Evolutionary conservation across 2,113 vertebrate genomes (phyloP).

Genomic region (Pycnonotus jocosus): DNA sequence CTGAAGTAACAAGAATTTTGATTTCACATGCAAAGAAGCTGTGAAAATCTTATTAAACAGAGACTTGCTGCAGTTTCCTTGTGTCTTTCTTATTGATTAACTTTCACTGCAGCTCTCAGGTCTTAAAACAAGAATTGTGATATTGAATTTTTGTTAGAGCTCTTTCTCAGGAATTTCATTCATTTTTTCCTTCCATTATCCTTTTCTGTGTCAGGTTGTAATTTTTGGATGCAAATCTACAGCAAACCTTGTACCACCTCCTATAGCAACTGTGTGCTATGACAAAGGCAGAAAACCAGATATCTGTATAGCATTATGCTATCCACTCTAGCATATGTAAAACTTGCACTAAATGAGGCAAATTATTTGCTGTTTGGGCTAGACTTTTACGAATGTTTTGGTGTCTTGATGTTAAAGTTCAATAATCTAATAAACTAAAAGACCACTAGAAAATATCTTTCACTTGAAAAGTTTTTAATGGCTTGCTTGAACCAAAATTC

Average conservation of each 20-base stretch:
- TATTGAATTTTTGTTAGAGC: neutral
- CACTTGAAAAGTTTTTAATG: neutral
- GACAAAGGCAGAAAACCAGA: neutral
- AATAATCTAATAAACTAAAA: neutral
- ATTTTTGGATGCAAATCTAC: neutral
- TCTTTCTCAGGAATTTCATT: neutral
- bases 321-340: neutral
- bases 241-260: neutral
- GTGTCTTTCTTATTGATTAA: neutral
- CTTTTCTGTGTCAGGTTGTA: neutral
- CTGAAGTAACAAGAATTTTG: neutral
- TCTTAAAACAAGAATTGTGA: neutral
- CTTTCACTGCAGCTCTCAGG: neutral
- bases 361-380: neutral
- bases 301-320: fast-evolving
- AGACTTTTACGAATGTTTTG: neutral
- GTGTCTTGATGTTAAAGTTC: neutral
- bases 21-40: neutral
- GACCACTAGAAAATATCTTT: neutral
- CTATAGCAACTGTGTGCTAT: neutral
- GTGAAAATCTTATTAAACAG: neutral
- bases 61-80: neutral
- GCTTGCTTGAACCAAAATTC: neutral
- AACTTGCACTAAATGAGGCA: neutral
- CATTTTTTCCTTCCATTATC: neutral